These are phyloP conservation scores for Chaetodon trifasciatus DNA, from an alignment of 2,797 vertebrate genomes.

Conservation along the genomic window DNA sequence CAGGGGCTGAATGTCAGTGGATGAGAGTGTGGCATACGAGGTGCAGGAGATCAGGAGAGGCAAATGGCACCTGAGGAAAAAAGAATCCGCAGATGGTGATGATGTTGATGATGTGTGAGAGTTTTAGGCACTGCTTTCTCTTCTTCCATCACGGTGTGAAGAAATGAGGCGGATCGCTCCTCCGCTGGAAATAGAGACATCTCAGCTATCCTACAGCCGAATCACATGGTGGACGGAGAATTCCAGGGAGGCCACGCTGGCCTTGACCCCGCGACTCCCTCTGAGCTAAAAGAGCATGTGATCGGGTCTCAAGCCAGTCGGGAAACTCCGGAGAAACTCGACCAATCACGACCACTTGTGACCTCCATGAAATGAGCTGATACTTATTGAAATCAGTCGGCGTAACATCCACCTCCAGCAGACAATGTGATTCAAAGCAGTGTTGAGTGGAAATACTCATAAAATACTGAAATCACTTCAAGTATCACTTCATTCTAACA, in stretches of 20 bases:
- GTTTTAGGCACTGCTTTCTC: conserved; percentile 13
- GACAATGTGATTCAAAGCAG: background rate
- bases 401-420: background rate
- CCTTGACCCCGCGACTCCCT: conserved; percentile 38
- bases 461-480: conserved; percentile 5
- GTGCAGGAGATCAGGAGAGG: conserved; percentile 28
- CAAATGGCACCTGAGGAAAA: background rate
- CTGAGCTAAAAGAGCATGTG: conserved; percentile 36
- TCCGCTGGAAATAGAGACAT: conserved; percentile 77
- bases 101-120: conserved; percentile 19
- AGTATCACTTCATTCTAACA: background rate
- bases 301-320: conserved; percentile 32
- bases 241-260: conserved; percentile 69
- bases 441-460: background rate
- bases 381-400: background rate
- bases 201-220: conserved; percentile 57
- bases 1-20: conserved; percentile 44
- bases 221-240: conserved; percentile 74
- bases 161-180: conserved; percentile 56
- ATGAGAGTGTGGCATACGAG: conserved; percentile 6
- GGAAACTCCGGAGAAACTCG: conserved; percentile 32
- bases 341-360: conserved; percentile 18
- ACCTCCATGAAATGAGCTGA: conserved; percentile 34
- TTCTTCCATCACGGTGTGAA: conserved; percentile 24
- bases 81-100: conserved; percentile 12